Base-by-base conservation (phyloP, 1,140 invertebrate species). In the Papilio helenus region DNA sequence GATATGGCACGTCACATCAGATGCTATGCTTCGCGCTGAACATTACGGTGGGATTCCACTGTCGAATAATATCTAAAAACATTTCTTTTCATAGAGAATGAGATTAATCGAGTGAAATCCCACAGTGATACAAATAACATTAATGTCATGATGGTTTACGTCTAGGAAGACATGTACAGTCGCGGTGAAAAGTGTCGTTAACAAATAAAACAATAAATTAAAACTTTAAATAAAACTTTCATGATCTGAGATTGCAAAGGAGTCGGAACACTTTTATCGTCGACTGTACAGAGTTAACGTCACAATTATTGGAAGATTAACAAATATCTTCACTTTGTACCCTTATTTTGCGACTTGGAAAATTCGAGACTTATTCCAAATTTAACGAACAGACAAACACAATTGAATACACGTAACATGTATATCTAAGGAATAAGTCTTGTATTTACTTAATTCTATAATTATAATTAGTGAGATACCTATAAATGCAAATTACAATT, bases 401-500 rank as follows among this genome's bases (percentile, higher is more conserved):
- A 92, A 87, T 86, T 87, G 87, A 88, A 85, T 88, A 92, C 88
- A 91, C 79, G 61, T 86, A 83, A 85, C 84, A 88, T 82, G 82
- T 86, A 87, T 83, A 86, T 88, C 86, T 91, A 92, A 85, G 86
- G 89, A 93, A 93, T 88, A 94, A 93, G 91, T 94, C 93, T 94
- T 94, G 87, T 93, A 89, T 89, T 91, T 86, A 88, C 92, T 94
- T 94, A 94, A 87, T 79, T 76, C 90, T 92, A 91, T 84, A 87
- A 86, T 82, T 94, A 93, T 91, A 91, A 89, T 92, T 94, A 94
- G 88, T 94, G 92, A 93, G 92, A 93, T 94, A 93, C 86, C 89
- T 91, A 94, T 94, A 95, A 95, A 95, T 95, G 94, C 94, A 95
- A 90, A 93, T 91, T 93, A 94, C 90, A 87, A 94, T 95, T 94